Evolutionary conservation across 2,797 vertebrate genomes (phyloP).

Genomic region (Acrossocheilus wenchowensis): DNA sequence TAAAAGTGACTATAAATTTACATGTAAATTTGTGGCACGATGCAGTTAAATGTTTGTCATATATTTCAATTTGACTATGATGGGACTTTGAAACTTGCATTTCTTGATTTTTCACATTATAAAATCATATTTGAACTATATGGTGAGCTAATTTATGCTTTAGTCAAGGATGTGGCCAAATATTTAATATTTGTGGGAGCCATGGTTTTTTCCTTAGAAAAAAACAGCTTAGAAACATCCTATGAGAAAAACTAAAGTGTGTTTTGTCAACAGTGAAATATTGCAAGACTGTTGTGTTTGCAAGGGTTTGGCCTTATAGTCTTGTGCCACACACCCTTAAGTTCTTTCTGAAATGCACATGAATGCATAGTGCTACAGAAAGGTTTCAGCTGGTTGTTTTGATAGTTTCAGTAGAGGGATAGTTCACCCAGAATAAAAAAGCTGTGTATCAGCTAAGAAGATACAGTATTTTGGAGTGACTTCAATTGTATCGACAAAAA

Average conservation of each 20-base stretch:
- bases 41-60: background rate
- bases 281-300: conserved; percentile 35
- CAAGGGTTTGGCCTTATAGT: conserved; percentile 24
- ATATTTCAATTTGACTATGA: background rate
- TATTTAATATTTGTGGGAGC: background rate
- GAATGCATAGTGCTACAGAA: conserved; percentile 20
- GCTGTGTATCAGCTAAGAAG: background rate
- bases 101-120: background rate
- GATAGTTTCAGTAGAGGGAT: background rate
- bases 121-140: background rate
- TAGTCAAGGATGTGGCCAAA: background rate
- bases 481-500: background rate
- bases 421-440: background rate
- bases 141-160: background rate
- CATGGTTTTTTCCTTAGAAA: background rate
- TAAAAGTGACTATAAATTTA: background rate
- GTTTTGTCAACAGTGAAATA: conserved; percentile 13
- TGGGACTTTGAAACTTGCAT: background rate
- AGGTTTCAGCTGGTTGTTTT: background rate
- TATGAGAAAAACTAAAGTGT: background rate
- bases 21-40: background rate
- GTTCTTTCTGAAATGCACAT: conserved; percentile 26
- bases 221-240: background rate
- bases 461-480: background rate
- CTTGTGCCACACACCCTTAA: conserved; percentile 31